Evolutionary conservation across 1,140 invertebrate species (phyloP), one percentile per base, ranked within the genome.

Genomic region (Goniozus legneri): DNA sequence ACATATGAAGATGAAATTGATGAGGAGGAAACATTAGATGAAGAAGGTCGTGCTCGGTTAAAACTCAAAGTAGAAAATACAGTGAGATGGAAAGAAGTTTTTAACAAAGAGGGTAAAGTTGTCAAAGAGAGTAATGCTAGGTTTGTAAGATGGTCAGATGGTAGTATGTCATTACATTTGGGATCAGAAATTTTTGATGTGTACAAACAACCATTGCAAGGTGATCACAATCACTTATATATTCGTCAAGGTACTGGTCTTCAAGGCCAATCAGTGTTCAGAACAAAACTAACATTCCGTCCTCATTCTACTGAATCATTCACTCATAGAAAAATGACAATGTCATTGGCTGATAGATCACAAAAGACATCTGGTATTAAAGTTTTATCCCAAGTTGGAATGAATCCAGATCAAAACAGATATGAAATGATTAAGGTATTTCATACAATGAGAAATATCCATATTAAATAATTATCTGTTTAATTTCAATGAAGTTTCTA

Each of bases 1-100:
- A 93, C 90, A 0, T 99, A 99, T 73, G 97, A 99, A 77, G 96
- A 98, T 79, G 97, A 99, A 79, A 94, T 98, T 56, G 96, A 98
- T 66, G 97, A 99, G 63, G 95, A 99, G 72, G 95, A 98, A 77
- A 93, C 94, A 0, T 77, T 97, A 38, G 95, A 98, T 73, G 97
- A 98, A 69, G 97, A 99, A 80, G 97, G 97, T 61, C 77, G 95
- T 50, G 90, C 91, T n/a, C 84, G 87, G 43, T 72, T 93, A 22
- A 95, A 95, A 75, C 71, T 95, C 10, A 93, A 94, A 77, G 95
- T 98, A 6, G 97, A 98, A 77, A 99, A 98, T 69, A 98, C 95
- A 0, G 93, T 99, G 33, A 80, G 96, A 34, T 99, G 97, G 97
- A 79, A 93, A n/a, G 89, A 89, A 18, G 79, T 76, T 2, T 86